Conservation (phyloP, 2,888 invertebrate species). For the Ormyrus rosae region DNA sequence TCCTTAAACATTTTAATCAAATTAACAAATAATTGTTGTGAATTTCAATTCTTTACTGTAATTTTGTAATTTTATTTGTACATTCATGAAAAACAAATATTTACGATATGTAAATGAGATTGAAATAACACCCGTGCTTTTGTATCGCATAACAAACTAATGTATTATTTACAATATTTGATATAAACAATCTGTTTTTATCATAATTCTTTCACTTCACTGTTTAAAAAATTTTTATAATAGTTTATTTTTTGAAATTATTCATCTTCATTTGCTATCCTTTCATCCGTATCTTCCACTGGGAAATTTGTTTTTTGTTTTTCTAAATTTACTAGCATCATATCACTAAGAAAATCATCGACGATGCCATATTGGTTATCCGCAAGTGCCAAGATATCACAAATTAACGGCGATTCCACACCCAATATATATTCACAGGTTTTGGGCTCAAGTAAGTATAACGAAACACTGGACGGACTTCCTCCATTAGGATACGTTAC, state of each 20-base stretch:
- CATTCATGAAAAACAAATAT: slow-evolving; percentile 34
- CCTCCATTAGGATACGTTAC: slow-evolving; percentile 79
- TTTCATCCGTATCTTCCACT: slow-evolving; percentile 67
- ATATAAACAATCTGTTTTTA: slow-evolving; percentile 28
- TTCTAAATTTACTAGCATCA: slow-evolving; percentile 65
- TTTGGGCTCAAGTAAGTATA: slow-evolving; percentile 93
- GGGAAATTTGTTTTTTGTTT: slow-evolving; percentile 64
- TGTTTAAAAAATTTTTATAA: slow-evolving; percentile 39
- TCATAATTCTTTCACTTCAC: slow-evolving; percentile 3
- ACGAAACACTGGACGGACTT: slow-evolving; percentile 88
- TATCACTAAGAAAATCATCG: slow-evolving; percentile 69
- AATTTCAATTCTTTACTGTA: slow-evolving; percentile 39
- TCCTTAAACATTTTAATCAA: not conserved
- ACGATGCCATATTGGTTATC: slow-evolving; percentile 86
- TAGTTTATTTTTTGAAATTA: slow-evolving; percentile 49
- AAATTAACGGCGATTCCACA: slow-evolving; percentile 95
- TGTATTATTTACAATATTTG: slow-evolving; percentile 50
- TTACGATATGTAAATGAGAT: slow-evolving; percentile 24
- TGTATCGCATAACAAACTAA: slow-evolving; percentile 37
- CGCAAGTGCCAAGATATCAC: slow-evolving; percentile 87
- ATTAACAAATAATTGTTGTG: too few species aligned
- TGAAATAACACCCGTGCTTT: slow-evolving; percentile 26
- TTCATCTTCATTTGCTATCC: slow-evolving; percentile 71
- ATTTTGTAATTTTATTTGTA: slow-evolving; percentile 34
- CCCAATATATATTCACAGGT: slow-evolving; percentile 96